Evolutionary conservation across 2,888 invertebrate genomes (phyloP).

Genomic region (Eilema caniola): DNA sequence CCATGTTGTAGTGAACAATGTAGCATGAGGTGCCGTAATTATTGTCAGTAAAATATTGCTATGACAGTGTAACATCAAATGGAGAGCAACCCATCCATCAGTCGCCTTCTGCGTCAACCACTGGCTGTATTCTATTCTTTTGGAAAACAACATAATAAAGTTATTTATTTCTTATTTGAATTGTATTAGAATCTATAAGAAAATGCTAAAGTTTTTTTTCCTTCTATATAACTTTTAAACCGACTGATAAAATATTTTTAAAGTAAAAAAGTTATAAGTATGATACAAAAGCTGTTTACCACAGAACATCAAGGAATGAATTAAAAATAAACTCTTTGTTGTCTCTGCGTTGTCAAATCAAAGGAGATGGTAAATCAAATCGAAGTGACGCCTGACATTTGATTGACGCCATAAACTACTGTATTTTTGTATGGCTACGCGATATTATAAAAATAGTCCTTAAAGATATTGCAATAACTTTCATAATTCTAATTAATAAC

Average conservation of each 20-base stretch:
- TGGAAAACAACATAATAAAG: too few species aligned
- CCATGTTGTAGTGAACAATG: too few species aligned
- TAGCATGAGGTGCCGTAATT: too few species aligned
- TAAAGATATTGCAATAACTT: neutral
- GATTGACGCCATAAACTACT: conserved; percentile 21
- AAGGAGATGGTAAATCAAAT: conserved; percentile 24
- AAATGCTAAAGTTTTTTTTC: neutral
- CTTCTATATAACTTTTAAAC: neutral
- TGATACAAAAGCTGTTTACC: neutral
- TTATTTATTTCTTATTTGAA: too few species aligned
- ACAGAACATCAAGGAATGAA: neutral
- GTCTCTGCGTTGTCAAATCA: conserved; percentile 41
- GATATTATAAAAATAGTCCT: neutral
- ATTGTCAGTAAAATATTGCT: too few species aligned
- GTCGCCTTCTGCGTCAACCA: too few species aligned
- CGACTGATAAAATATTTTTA: neutral
- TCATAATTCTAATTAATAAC: too few species aligned
- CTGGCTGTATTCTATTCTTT: too few species aligned
- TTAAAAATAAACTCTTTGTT: conserved; percentile 16
- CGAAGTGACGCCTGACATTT: conserved; percentile 23
- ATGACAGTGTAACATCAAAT: too few species aligned
- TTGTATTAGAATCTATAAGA: neutral
- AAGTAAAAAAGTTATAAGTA: neutral
- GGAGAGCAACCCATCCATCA: too few species aligned
- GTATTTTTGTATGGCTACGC: neutral